A percentile compares a stretch with the other conserved stretches of the same genome.
phyloP scores from a whole-genome alignment of 2,113 vertebrate species.

The Bujurquina vittata region DNA sequence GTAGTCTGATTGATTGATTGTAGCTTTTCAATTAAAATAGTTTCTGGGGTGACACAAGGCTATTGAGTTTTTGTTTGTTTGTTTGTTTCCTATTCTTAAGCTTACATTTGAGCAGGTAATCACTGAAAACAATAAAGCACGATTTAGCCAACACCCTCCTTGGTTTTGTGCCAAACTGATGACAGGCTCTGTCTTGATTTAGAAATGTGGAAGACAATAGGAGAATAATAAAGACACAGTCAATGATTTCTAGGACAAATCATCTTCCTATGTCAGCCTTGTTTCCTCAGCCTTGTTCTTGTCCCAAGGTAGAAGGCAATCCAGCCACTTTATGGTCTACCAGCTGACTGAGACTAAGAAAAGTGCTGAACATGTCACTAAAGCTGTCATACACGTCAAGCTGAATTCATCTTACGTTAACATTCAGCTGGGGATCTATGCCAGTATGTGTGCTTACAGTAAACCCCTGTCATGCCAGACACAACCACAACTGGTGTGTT shows the following conservation, averaged over 20 bases:
- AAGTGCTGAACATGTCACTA: slow-evolving; percentile 18
- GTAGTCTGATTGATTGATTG: neutral
- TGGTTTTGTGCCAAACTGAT: slow-evolving; percentile 15
- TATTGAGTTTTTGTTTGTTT: neutral
- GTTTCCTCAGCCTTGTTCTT: neutral
- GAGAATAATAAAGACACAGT: neutral
- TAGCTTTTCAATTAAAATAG: neutral
- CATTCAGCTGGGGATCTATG: slow-evolving; percentile 10
- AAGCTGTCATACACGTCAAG: slow-evolving; percentile 35
- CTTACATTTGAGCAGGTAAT: neutral
- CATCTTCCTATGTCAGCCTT: neutral
- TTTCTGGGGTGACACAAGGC: slow-evolving; percentile 3
- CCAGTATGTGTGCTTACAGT: slow-evolving; percentile 11
- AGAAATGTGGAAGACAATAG: neutral
- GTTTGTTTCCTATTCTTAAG: neutral
- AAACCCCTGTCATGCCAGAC: neutral
- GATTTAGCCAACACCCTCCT: neutral
- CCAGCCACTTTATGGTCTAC: slow-evolving; percentile 14
- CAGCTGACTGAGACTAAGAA: slow-evolving; percentile 16
- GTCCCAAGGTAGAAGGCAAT: slow-evolving; percentile 10
- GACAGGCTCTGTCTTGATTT: neutral
- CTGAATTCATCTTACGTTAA: slow-evolving; percentile 38
- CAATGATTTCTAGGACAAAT: slow-evolving; percentile 2
- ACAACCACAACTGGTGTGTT: neutral
- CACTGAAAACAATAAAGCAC: neutral